These are phyloP conservation scores for Whitmania pigra DNA, from an alignment of 1,140 invertebrate genomes.

Conservation along the genomic window DNA sequence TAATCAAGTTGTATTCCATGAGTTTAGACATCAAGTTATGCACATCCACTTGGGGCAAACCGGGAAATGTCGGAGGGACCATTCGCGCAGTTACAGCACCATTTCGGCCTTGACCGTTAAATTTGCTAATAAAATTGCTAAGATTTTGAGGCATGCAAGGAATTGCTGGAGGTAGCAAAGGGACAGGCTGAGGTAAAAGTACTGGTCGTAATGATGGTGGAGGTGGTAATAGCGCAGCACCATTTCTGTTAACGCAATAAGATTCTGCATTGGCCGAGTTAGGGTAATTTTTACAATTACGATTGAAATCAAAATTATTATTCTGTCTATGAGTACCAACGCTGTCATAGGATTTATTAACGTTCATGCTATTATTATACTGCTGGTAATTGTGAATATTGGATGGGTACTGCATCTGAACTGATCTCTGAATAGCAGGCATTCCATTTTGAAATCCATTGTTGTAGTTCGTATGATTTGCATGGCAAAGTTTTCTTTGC, in stretches of 20 bases:
- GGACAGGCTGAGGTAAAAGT: neutral
- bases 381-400: too few species aligned
- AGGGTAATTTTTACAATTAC: neutral
- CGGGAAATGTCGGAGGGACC: neutral
- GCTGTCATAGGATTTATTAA: neutral
- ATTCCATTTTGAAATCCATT: too few species aligned
- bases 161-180: neutral
- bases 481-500: too few species aligned
- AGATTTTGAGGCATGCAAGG: too few species aligned
- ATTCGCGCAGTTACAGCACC: neutral
- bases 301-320: neutral
- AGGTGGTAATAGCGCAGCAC: neutral
- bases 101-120: neutral
- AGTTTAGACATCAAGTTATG: neutral
- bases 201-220: neutral
- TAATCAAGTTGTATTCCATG: constrained; percentile 1
- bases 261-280: too few species aligned
- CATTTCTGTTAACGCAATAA: neutral
- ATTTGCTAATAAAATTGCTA: neutral
- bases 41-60: too few species aligned
- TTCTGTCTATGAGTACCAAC: neutral
- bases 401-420: too few species aligned
- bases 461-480: too few species aligned
- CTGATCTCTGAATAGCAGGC: too few species aligned
- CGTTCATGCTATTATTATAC: too few species aligned